Percentiles rank a stretch among this genome's conserved stretches.
These are phyloP conservation scores for Sebastes umbrosus DNA, from an alignment of 2,797 vertebrate genomes.

Conservation along the genomic window DNA sequence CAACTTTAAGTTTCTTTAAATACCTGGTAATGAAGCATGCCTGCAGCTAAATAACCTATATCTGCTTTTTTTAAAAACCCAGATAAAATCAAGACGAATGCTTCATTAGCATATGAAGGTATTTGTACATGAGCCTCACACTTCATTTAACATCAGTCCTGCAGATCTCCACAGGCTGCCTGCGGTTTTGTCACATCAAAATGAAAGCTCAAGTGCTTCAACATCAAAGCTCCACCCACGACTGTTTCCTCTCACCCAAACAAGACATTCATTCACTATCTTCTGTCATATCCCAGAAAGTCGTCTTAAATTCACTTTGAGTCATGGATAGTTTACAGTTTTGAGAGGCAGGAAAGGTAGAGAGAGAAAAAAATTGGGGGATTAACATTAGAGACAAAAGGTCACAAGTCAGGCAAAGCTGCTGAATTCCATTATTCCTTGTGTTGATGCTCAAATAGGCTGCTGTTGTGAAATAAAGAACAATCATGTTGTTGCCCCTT, in stretches of 20 bases:
- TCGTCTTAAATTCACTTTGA: background rate
- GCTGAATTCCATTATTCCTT: background rate
- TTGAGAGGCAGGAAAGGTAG: background rate
- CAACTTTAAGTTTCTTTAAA: background rate
- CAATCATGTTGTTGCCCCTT: background rate
- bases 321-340: background rate
- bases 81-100: conserved; percentile 3
- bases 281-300: background rate
- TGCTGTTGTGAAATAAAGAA: background rate
- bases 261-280: background rate
- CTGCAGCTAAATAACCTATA: background rate
- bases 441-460: background rate
- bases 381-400: background rate
- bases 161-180: conserved; percentile 4
- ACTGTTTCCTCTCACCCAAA: background rate
- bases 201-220: background rate
- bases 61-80: background rate
- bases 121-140: conserved; percentile 9
- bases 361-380: background rate
- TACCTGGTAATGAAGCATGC: conserved; percentile 4
- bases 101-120: conserved; percentile 14
- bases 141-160: conserved; percentile 37
- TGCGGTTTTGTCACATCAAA: background rate
- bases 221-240: background rate
- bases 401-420: background rate